Evolutionary conservation across 2,797 vertebrate genomes (phyloP).

Genomic region (Myotis pilosus): DNA sequence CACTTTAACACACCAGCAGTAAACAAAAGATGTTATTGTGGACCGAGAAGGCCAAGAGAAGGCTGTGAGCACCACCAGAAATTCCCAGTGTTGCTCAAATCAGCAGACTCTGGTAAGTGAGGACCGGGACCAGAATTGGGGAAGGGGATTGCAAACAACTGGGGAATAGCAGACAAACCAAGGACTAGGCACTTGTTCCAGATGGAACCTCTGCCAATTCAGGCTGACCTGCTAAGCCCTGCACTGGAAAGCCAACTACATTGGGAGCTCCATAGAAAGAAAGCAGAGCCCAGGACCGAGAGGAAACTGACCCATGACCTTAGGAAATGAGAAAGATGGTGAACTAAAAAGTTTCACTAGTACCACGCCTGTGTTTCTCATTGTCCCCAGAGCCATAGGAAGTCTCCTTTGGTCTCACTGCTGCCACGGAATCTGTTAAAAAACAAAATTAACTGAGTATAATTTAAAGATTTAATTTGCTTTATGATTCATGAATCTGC

Average conservation of each 20-base stretch:
- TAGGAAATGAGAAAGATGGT: neutral
- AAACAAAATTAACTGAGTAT: neutral
- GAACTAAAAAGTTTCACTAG: neutral
- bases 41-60: neutral
- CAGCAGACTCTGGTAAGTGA: neutral
- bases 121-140: too few relatives aligned
- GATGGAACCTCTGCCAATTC: neutral
- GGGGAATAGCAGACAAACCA: neutral
- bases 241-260: neutral
- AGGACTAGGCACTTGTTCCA: neutral
- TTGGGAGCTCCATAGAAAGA: neutral
- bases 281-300: neutral
- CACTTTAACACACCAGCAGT: neutral
- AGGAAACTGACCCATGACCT: neutral
- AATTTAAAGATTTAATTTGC: neutral
- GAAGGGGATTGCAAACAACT: neutral
- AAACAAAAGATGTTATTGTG: neutral
- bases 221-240: neutral
- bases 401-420: too few relatives aligned
- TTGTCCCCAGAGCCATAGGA: neutral
- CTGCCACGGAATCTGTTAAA: neutral
- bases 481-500: neutral
- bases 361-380: neutral
- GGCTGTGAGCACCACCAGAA: neutral
- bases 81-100: neutral